Conservation (phyloP, 1,140 invertebrate species). For the Idris sp. region DNA sequence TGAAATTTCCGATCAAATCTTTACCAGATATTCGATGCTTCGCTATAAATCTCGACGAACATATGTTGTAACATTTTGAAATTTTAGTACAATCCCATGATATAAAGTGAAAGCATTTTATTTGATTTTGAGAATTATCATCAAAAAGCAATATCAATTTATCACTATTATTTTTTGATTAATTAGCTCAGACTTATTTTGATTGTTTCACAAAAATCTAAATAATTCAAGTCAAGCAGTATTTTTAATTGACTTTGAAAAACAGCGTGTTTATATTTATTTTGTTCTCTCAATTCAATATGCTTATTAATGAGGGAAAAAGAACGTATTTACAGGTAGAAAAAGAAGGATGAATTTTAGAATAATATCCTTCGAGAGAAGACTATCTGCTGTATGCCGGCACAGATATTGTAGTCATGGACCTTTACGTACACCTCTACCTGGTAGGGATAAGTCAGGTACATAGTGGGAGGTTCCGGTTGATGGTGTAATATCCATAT, state of each 20-base stretch:
- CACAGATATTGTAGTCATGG: conserved; percentile 25
- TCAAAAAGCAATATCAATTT: conserved; percentile 51
- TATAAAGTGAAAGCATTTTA: conserved; percentile 58
- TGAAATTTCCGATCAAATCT: conserved; percentile 68
- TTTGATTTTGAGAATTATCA: conserved; percentile 48
- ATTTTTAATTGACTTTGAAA: no score
- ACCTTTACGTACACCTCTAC: conserved; percentile 30
- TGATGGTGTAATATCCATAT: conserved; percentile 54
- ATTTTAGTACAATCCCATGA: conserved; percentile 58
- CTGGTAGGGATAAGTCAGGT: conserved; percentile 47
- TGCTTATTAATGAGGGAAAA: conserved; percentile 8
- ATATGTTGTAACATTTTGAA: conserved; percentile 55
- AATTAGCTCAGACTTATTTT: conserved; percentile 20
- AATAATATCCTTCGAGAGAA: background rate
- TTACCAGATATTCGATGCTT: conserved; percentile 49
- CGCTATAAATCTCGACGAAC: conserved; percentile 57
- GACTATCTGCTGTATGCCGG: background rate
- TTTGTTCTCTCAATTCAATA: no score
- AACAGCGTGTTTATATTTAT: background rate
- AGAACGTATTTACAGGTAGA: background rate
- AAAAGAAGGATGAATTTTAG: no score
- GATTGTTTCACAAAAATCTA: no score
- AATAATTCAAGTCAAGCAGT: no score
- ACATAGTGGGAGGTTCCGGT: conserved; percentile 45
- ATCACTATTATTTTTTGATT: conserved; percentile 28